These are phyloP conservation scores for Torymus texanus DNA, from an alignment of 2,888 invertebrate species.

Conservation along the genomic window DNA sequence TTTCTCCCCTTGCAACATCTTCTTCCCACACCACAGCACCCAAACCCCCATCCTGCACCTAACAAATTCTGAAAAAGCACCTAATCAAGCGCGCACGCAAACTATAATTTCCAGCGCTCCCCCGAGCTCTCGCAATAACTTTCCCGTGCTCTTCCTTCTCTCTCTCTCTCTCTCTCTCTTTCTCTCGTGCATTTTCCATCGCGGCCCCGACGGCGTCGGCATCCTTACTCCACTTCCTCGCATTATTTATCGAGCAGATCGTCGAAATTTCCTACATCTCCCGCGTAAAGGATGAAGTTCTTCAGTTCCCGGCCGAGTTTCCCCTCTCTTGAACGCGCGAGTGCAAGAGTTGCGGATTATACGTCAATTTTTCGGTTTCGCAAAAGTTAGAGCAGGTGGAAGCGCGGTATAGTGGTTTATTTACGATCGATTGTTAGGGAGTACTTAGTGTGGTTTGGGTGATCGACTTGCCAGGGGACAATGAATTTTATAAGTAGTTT, in stretches of 20 bases:
- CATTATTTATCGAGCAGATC: constrained; percentile 44
- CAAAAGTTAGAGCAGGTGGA: too few species aligned
- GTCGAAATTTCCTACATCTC: constrained; percentile 25
- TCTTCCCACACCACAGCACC: too few species aligned
- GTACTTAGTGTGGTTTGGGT: too few species aligned
- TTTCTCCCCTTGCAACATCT: too few species aligned
- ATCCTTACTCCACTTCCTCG: neutral
- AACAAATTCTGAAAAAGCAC: neutral
- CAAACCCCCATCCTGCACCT: neutral
- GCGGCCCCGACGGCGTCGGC: neutral
- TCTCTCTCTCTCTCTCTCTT: too few species aligned
- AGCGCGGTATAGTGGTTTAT: neutral
- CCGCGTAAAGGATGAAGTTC: neutral
- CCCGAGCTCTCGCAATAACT: constrained; percentile 12
- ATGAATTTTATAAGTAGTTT: too few species aligned
- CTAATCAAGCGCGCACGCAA: neutral
- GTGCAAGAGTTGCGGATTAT: too few species aligned
- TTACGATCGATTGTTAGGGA: too few species aligned
- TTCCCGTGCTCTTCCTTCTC: neutral
- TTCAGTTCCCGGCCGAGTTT: neutral
- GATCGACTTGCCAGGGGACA: too few species aligned
- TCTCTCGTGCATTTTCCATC: constrained; percentile 12
- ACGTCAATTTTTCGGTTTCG: neutral
- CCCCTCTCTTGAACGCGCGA: neutral
- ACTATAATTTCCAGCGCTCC: neutral